A percentile compares a stretch with the other conserved stretches of the same genome.
phyloP scores from a whole-genome alignment of 2,888 invertebrate species.

The Melieria omissa region DNA sequence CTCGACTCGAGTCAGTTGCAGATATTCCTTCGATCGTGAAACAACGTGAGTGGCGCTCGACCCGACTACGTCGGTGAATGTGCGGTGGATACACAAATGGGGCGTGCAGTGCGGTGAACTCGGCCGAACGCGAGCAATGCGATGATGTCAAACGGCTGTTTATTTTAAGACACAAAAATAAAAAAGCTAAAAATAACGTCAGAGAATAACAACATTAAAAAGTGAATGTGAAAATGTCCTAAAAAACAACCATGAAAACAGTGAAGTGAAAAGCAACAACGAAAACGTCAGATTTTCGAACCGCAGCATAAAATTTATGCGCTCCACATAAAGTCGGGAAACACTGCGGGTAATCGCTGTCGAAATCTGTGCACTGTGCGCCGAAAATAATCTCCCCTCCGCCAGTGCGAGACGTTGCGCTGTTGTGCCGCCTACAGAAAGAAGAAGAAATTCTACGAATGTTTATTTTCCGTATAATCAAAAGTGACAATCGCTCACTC shows the following conservation, averaged over 20 bases:
- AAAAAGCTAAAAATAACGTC: constrained; percentile 7
- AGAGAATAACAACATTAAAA: neutral
- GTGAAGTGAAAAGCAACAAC: neutral
- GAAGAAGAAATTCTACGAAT: constrained; percentile 1
- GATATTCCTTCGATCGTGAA: constrained; percentile 24
- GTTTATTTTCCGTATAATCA: constrained; percentile 35
- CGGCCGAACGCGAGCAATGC: too few relatives aligned
- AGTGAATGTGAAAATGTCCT: too few relatives aligned
- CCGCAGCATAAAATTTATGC: too few relatives aligned
- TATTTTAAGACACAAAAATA: neutral
- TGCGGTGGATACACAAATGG: neutral
- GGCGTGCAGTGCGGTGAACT: too few relatives aligned
- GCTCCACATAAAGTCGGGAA: too few relatives aligned
- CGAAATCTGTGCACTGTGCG: too few relatives aligned
- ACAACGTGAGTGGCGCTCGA: neutral
- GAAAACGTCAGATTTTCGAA: neutral
- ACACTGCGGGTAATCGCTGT: too few relatives aligned
- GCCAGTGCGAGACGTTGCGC: too few relatives aligned
- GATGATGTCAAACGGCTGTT: too few relatives aligned
- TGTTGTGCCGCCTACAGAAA: neutral
- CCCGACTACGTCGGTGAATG: neutral
- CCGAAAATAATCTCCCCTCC: too few relatives aligned
- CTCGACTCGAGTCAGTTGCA: constrained; percentile 29
- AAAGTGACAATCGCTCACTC: constrained; percentile 37
- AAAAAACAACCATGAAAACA: too few relatives aligned